These are phyloP conservation scores for Hofmannophila pseudospretella DNA, from an alignment of 2,888 invertebrate genomes.

Conservation along the genomic window DNA sequence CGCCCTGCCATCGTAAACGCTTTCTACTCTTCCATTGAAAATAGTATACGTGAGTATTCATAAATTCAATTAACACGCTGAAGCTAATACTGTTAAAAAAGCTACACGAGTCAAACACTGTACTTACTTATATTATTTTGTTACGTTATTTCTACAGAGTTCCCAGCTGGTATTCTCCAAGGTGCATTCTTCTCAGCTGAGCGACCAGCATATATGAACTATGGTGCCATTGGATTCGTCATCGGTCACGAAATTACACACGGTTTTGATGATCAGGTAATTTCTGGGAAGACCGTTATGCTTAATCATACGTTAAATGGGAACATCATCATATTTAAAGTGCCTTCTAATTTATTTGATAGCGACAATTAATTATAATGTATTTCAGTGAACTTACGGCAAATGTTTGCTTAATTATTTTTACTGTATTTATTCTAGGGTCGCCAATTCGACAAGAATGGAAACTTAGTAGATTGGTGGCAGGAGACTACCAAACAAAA, in stretches of 20 bases:
- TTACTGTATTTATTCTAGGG: too few relatives aligned
- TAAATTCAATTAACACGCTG: too few relatives aligned
- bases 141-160: conserved; percentile 84
- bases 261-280: conserved; percentile 89
- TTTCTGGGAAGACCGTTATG: not conserved
- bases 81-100: too few relatives aligned
- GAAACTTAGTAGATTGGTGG: conserved; percentile 97
- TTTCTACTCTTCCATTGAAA: conserved; percentile 90
- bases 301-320: conserved; percentile 3
- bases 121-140: too few relatives aligned
- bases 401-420: too few relatives aligned
- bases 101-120: too few relatives aligned
- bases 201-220: conserved; percentile 94
- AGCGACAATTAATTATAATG: too few relatives aligned
- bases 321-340: not conserved
- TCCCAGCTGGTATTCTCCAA: conserved; percentile 95
- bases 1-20: conserved; percentile 91
- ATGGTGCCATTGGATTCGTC: conserved; percentile 93
- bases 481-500: conserved; percentile 87
- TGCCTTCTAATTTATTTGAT: too few relatives aligned
- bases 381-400: too few relatives aligned
- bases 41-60: conserved; percentile 90
- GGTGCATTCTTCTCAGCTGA: conserved; percentile 93
- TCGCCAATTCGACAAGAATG: conserved; percentile 93
- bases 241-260: conserved; percentile 96